Conservation (phyloP, 2,888 invertebrate species). For the Caenorhabditis imperialis region DNA sequence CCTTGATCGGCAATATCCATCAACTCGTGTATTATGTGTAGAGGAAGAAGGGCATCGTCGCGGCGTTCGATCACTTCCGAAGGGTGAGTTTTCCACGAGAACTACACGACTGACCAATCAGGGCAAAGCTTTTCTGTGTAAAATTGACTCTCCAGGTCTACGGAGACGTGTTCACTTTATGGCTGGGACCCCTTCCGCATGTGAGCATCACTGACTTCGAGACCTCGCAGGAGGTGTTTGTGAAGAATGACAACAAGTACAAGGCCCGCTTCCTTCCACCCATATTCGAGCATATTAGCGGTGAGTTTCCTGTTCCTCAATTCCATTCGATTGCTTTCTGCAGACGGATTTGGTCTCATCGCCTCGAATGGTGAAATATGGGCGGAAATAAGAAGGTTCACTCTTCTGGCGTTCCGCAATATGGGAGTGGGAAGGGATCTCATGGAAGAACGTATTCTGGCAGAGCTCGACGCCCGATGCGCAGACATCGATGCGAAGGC, state of each 20-base stretch:
- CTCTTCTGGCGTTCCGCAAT: too few species aligned
- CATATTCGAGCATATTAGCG: constrained; percentile 15
- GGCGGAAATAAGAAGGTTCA: too few species aligned
- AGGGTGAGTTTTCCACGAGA: constrained; percentile 2
- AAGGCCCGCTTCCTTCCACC: constrained; percentile 23
- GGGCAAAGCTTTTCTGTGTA: too few species aligned
- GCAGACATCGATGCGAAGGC: constrained; percentile 19
- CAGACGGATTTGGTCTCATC: too few species aligned
- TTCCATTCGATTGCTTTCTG: too few species aligned
- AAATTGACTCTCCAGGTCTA: constrained; percentile 17
- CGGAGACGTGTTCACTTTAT: constrained; percentile 47
- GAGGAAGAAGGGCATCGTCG: constrained; percentile 25
- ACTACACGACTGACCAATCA: too few species aligned
- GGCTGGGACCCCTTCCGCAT: constrained; percentile 47
- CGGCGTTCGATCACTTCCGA: constrained; percentile 23
- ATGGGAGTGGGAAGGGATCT: too few species aligned
- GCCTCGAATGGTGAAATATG: too few species aligned
- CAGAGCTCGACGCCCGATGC: too few species aligned
- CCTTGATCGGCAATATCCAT: constrained; percentile 50
- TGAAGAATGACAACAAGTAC: constrained; percentile 47
- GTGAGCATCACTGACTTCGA: constrained; percentile 49
- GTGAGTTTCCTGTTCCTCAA: too few species aligned
- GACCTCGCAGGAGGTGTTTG: constrained; percentile 34
- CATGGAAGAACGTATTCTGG: too few species aligned
- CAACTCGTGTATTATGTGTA: constrained; percentile 24